Conservation (phyloP, 2,113 vertebrate species). For the Vireo altiloquus region DNA sequence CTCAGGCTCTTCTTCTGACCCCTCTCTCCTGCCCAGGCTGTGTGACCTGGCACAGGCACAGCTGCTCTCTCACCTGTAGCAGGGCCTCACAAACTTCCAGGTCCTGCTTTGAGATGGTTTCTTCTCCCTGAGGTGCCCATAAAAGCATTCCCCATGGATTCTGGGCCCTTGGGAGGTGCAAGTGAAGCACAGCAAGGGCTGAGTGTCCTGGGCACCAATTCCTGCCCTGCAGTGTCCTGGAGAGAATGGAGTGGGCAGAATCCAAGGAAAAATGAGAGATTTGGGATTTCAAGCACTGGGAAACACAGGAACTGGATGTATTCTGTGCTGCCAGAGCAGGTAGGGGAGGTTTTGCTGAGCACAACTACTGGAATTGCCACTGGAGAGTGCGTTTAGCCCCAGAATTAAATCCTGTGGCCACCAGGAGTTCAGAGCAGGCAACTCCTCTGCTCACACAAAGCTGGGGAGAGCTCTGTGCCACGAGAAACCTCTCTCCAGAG, state of each 20-base stretch:
- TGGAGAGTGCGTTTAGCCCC: background rate
- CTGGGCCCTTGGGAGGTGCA: background rate
- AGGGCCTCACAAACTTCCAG: background rate
- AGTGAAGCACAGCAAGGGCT: background rate
- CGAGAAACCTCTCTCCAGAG: background rate
- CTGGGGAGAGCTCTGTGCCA: background rate
- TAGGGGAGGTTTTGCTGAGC: background rate
- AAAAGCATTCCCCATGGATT: background rate
- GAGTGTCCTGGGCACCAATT: fast-evolving
- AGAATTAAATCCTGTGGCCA: background rate
- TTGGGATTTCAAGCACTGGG: background rate
- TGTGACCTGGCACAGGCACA: background rate
- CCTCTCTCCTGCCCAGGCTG: background rate
- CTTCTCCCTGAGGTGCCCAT: background rate
- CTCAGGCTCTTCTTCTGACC: background rate
- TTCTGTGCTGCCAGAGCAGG: background rate
- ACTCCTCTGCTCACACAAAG: background rate
- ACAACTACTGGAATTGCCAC: fast-evolving
- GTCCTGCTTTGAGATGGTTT: background rate
- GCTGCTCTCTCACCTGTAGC: background rate
- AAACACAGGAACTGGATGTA: fast-evolving
- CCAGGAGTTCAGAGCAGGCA: background rate
- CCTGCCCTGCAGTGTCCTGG: background rate
- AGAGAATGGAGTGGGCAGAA: fast-evolving
- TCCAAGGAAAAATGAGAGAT: background rate